These are phyloP conservation scores for Dolichoris vasculosae DNA, from an alignment of 1,140 invertebrate genomes.

Conservation along the genomic window DNA sequence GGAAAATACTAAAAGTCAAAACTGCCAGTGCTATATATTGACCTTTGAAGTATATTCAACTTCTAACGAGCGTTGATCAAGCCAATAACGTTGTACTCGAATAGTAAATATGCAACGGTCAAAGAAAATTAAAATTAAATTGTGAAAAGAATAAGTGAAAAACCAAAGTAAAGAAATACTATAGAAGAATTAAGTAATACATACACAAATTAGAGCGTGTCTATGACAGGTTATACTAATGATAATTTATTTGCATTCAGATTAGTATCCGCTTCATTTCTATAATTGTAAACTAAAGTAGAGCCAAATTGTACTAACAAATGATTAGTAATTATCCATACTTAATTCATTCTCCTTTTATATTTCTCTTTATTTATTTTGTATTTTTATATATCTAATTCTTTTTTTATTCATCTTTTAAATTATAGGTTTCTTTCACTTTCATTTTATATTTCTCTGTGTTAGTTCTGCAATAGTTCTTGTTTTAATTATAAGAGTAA, in stretches of 20 bases:
- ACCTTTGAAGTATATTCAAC: not conserved
- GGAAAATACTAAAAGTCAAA: constrained; percentile 14
- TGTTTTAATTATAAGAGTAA: too few relatives aligned
- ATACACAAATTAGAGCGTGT: not conserved
- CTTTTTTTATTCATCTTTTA: too few relatives aligned
- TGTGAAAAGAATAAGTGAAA: not conserved
- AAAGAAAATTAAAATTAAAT: not conserved
- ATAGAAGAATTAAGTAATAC: too few relatives aligned
- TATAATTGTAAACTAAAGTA: not conserved
- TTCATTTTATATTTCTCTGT: too few relatives aligned
- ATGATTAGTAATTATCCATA: too few relatives aligned
- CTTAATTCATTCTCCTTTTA: too few relatives aligned
- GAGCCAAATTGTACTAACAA: not conserved
- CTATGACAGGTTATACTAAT: not conserved
- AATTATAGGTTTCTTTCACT: too few relatives aligned
- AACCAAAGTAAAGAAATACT: not conserved
- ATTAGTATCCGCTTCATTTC: not conserved
- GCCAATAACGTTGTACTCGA: not conserved
- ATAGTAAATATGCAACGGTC: not conserved
- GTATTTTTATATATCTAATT: too few relatives aligned
- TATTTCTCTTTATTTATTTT: too few relatives aligned
- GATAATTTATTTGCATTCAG: constrained; percentile 18
- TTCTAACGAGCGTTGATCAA: constrained; percentile 38
- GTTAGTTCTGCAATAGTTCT: too few relatives aligned
- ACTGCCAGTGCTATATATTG: not conserved